phyloP scores from a whole-genome alignment of 2,113 vertebrate species.

The Amblyopsis rosae region DNA sequence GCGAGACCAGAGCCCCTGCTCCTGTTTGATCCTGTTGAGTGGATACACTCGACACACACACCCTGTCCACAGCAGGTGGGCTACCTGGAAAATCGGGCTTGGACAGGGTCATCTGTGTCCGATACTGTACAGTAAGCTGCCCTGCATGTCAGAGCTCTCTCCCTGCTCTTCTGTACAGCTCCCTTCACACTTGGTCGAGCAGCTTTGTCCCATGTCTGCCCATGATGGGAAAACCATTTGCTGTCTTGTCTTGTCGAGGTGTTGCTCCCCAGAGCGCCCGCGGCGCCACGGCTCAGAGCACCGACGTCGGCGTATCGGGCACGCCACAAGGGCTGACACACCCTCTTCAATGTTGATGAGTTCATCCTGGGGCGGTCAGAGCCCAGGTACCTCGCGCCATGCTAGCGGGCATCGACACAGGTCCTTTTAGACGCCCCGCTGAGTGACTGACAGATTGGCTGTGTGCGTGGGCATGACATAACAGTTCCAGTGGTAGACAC shows the following conservation, averaged over 20 bases:
- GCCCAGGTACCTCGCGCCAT: not conserved
- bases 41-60: conserved; percentile 21
- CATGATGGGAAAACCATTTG: not conserved
- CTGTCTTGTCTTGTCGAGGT: not conserved
- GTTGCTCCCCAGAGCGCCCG: conserved; percentile 3
- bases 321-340: not conserved
- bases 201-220: not conserved
- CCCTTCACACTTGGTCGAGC: conserved; percentile 8
- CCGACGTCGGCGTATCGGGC: not conserved
- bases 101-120: not conserved
- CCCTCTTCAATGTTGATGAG: conserved; percentile 34
- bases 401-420: conserved; percentile 1
- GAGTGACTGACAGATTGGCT: conserved; percentile 43
- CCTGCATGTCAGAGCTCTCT: not conserved
- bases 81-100: not conserved
- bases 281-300: conserved; percentile 44
- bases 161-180: not conserved
- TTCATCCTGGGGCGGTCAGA: conserved; percentile 44
- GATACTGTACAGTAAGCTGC: not conserved
- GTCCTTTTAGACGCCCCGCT: conserved; percentile 45
- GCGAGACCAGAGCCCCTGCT: conserved; percentile 33
- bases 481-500: too few species aligned
- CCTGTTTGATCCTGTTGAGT: conserved; percentile 36
- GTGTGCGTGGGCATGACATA: conserved; percentile 6
- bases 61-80: conserved; percentile 8